Conservation (phyloP, 2,888 invertebrate species). For the Lampropteryx suffumata region DNA sequence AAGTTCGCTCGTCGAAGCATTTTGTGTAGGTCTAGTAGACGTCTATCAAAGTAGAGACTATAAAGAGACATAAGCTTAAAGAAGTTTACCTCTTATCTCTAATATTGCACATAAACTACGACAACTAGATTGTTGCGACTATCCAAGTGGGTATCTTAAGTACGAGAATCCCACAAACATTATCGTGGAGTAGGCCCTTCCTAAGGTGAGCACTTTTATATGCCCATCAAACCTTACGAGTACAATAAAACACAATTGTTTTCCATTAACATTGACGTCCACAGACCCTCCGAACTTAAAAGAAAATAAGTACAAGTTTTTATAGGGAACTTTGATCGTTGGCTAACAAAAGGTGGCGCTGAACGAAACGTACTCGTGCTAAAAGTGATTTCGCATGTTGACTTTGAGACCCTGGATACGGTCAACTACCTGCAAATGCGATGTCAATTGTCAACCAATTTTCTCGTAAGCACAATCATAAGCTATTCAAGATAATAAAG, state of each 20-base stretch:
- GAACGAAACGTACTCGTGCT: slow-evolving; percentile 17
- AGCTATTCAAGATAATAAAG: background rate
- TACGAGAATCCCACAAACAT: slow-evolving; percentile 68
- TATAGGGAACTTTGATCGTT: slow-evolving; percentile 26
- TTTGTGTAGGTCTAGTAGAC: no score
- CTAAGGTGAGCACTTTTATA: slow-evolving; percentile 78
- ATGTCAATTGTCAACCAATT: slow-evolving; percentile 11
- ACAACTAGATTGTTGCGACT: slow-evolving; percentile 47
- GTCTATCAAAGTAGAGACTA: no score
- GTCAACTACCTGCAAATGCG: slow-evolving; percentile 12
- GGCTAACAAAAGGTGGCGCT: slow-evolving; percentile 20
- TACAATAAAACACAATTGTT: slow-evolving; percentile 81
- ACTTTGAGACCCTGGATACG: slow-evolving; percentile 12
- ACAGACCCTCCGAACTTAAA: slow-evolving; percentile 31
- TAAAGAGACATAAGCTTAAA: no score
- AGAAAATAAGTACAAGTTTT: slow-evolving; percentile 30
- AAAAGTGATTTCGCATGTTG: slow-evolving; percentile 24
- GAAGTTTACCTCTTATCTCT: slow-evolving; percentile 11
- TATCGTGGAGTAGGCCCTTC: slow-evolving; percentile 73
- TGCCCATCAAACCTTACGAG: slow-evolving; percentile 78
- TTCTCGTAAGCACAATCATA: slow-evolving; percentile 7
- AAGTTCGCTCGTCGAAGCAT: no score
- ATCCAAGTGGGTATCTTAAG: slow-evolving; percentile 68
- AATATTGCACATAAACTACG: slow-evolving; percentile 14
- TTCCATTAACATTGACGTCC: slow-evolving; percentile 73